Percentiles rank a stretch among this genome's conserved stretches.
Conservation (phyloP, 2,797 vertebrate species). For the Chaetodon trifasciatus region DNA sequence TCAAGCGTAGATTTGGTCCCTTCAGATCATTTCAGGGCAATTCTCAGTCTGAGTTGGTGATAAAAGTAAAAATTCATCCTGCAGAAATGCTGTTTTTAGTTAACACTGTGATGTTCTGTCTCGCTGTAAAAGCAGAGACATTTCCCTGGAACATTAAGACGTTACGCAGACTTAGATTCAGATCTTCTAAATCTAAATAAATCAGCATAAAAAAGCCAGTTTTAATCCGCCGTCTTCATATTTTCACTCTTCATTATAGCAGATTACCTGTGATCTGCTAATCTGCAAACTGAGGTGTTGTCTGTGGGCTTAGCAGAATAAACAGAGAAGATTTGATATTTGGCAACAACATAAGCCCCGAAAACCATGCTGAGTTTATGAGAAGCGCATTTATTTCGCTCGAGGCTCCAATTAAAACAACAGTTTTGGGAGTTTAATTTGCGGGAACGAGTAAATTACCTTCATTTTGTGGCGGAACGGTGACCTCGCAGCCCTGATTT, state of each 20-base stretch:
- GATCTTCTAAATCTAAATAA: neutral
- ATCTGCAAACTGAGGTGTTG: no score
- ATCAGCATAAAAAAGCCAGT: no score
- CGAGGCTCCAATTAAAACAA: slow-evolving; percentile 1
- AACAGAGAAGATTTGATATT: neutral
- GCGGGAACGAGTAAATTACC: neutral
- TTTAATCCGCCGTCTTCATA: neutral
- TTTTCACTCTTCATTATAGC: neutral
- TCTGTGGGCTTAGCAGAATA: neutral
- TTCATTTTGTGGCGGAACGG: neutral
- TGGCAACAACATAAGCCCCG: neutral
- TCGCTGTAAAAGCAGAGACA: no score
- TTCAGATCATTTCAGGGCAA: neutral
- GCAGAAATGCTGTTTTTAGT: neutral
- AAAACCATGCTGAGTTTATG: neutral
- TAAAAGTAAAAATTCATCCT: neutral
- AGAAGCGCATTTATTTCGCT: neutral
- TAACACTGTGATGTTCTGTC: no score
- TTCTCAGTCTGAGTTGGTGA: neutral
- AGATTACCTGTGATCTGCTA: neutral
- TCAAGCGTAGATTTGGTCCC: neutral
- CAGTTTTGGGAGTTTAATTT: neutral
- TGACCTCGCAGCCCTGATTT: neutral
- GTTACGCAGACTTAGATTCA: no score
- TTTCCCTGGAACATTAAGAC: no score